These are phyloP conservation scores for Stichodactyla mertensii DNA, from an alignment of 64 coral and sea anemone species.

Conservation along the genomic window DNA sequence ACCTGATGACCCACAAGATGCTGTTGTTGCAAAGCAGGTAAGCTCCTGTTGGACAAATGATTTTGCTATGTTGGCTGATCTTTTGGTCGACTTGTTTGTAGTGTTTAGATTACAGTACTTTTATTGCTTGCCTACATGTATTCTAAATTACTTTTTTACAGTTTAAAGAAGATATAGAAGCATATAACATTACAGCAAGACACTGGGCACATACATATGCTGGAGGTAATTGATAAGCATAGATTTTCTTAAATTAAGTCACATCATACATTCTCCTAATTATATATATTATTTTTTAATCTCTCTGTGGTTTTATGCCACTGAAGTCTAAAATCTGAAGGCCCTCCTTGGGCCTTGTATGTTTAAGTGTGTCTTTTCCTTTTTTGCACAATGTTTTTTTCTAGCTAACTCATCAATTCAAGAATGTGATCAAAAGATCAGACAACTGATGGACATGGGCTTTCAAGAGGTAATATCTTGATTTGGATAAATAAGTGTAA, in stretches of 20 bases:
- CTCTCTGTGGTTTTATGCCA: no score
- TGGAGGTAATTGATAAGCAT: conserved; percentile 61
- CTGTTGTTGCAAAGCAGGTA: conserved; percentile 93
- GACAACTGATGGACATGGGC: conserved; percentile 84
- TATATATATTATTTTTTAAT: neutral
- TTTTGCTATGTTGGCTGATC: neutral
- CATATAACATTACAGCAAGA: conserved; percentile 68
- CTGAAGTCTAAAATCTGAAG: no score
- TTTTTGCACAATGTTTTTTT: neutral
- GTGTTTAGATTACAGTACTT: no score
- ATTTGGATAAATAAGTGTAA: neutral
- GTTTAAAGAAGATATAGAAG: conserved; percentile 76
- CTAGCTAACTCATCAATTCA: conserved; percentile 31
- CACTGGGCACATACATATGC: conserved; percentile 90
- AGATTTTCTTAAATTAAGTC: neutral
- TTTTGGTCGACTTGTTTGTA: neutral
- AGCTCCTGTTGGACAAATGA: no score
- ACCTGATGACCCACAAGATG: conserved; percentile 97
- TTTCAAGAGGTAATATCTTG: conserved; percentile 62
- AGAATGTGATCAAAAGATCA: conserved; percentile 82
- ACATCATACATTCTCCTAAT: neutral
- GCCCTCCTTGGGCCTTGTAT: no score
- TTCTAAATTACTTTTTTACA: conserved; percentile 17
- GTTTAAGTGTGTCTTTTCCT: no score
- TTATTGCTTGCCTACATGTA: neutral